Percentiles rank a stretch among this genome's conserved stretches.
These are phyloP conservation scores for Drosophila conformis DNA, from an alignment of 2,888 invertebrate genomes.

Conservation along the genomic window DNA sequence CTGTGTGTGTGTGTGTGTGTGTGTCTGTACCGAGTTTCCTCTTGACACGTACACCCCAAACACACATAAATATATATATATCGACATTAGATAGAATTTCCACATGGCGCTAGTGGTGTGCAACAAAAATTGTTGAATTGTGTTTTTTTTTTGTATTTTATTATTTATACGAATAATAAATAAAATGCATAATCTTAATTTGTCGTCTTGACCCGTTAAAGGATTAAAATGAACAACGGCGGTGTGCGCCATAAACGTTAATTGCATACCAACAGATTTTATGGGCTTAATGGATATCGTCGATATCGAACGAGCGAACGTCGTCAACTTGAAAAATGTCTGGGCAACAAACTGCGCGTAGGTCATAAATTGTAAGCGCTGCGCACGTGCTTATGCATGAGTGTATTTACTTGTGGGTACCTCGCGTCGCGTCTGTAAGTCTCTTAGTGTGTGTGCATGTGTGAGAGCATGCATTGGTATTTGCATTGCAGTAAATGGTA, in stretches of 20 bases:
- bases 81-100: background rate
- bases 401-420: conserved; percentile 44
- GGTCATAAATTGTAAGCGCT: conserved; percentile 72
- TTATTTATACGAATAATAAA: conserved; percentile 71
- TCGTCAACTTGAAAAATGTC: conserved; percentile 61
- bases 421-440: conserved; percentile 16
- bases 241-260: conserved; percentile 73
- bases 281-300: conserved; percentile 81
- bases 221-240: conserved; percentile 69
- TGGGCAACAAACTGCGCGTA: conserved; percentile 5
- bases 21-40: conserved; percentile 7
- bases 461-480: conserved; percentile 55
- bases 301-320: conserved; percentile 65
- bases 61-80: background rate
- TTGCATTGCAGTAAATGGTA: conserved; percentile 60
- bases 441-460: conserved; percentile 10
- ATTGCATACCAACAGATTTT: conserved; percentile 81
- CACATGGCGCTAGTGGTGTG: conserved; percentile 22
- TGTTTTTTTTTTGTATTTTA: conserved; percentile 47
- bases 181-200: conserved; percentile 70
- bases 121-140: conserved; percentile 10
- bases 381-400: conserved; percentile 60
- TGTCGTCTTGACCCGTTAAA: conserved; percentile 75
- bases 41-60: conserved; percentile 41
- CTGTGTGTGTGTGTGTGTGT: conserved; percentile 11